These are phyloP conservation scores for Bilobella aurantiaca DNA, from an alignment of 1,140 invertebrate species.

Conservation along the genomic window DNA sequence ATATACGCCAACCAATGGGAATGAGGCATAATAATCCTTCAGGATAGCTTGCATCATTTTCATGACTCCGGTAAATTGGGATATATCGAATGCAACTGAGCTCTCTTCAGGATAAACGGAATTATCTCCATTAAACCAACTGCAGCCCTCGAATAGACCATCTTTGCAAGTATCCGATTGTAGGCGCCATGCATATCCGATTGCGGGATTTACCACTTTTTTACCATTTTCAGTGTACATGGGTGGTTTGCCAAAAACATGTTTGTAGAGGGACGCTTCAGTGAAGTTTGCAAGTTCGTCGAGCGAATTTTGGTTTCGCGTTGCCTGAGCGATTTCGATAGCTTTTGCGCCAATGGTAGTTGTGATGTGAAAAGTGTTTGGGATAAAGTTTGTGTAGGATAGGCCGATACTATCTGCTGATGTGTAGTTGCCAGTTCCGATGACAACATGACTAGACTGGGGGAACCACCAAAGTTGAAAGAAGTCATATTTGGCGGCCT, in stretches of 20 bases:
- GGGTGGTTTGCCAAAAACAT: constrained; percentile 16
- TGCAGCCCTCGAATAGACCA: not conserved
- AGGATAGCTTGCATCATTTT: constrained; percentile 18
- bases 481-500: constrained; percentile 14
- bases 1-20: constrained; percentile 21
- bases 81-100: constrained; percentile 11
- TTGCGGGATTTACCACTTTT: constrained; percentile 19
- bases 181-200: constrained; percentile 12
- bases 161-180: constrained; percentile 13
- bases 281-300: constrained; percentile 7
- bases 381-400: constrained; percentile 17
- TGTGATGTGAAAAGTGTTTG: not conserved
- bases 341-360: not conserved
- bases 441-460: not conserved
- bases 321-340: constrained; percentile 12
- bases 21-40: not conserved
- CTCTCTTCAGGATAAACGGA: constrained; percentile 22
- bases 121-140: constrained; percentile 10
- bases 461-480: constrained; percentile 26
- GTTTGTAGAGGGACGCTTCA: constrained; percentile 9
- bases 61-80: constrained; percentile 11
- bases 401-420: constrained; percentile 1
- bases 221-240: constrained; percentile 17
- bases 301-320: not conserved
- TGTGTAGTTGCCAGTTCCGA: not conserved